Evolutionary conservation across 2,797 vertebrate species (phyloP), one percentile per base, ranked within the genome.

Genomic region (Bovichtus diacanthus): DNA sequence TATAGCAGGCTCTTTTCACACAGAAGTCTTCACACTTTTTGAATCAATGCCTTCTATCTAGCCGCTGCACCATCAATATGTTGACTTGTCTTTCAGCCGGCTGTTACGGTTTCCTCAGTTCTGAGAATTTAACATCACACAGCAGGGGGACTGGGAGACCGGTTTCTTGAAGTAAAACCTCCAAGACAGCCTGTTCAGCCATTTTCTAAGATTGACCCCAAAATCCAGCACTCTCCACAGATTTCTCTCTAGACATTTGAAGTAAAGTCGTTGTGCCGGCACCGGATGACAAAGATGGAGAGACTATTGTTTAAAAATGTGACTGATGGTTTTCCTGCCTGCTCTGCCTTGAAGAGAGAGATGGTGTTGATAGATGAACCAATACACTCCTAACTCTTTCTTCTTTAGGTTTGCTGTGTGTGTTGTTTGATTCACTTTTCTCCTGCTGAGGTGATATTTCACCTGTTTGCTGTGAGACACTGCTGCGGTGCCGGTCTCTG

Each of bases 301-400:
- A 88, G 93, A 81, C 64, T 92, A 84, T 87, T 93, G 88, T 92
- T 94, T 91, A 94, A 93, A 94, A 91, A 87, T 90, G 77, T 94
- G 86, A 95, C 89, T 91, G 94, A 95, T 93, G 93, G 93, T 93
- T 95, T 95, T 94, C 88, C 91, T 90, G 85, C 80, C 92, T 76
- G 80, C 81, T 84, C 79, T 83, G 62, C 86, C 91, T 88, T 51
- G 87, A 87, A 93, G 88, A 90, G 88, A 90, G 91, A 90, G 82
- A 86, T 83, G 88, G 85, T 90, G 63, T 74, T 95, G 93, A 96
- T 95, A 92, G 93, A 96, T 93, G 87, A 92, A 80, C 82, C 90
- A 89, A 92, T 93, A 93, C 85, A 87, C 89, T 61, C 74, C 73
- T 70, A 86, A 86, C 87, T 80, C 74, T 65, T 83, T 80, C 91